Evolutionary conservation across 2,888 invertebrate species (phyloP), one percentile per base, ranked within the genome.

Genomic region (Lasioglossum morio): DNA sequence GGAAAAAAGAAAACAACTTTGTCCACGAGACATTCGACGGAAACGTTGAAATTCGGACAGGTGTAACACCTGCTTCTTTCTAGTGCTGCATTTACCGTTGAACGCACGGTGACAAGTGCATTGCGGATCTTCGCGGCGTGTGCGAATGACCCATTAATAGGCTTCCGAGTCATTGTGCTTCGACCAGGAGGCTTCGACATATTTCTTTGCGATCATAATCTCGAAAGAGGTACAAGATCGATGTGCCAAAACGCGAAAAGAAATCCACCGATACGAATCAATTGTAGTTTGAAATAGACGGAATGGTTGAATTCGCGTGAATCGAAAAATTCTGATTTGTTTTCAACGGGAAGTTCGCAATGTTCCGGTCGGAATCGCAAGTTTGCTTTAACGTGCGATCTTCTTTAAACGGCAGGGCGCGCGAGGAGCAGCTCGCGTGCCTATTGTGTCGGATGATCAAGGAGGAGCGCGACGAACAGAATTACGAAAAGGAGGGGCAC

Each of bases 391-490:
- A 63, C 63, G 63, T 14, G 63, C 63, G 63, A 16, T 63, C 63
- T 63, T 63, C 63, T 63, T 63, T 63, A 63, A 63, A 63, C 63
- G 53, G 63, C 63, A 27, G 14, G 30, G 27, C 63, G 63, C 30
- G 75, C 43, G 74, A 78, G 48, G 78, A 70, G 53, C 63, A 63
- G 30, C 30, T 63, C 63, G 63, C 63, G 63, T 63, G 63, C 63
- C 63, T 63, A 63, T 63, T 63, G 63, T 63, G 63, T 63, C 63
- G 63, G 16, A 30, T 63, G 63, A 63, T 63, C 63, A 63, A 63
- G 63, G n/a, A 63, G 63, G 30, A 63, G 63, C 30, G 63, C 63
- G 75, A 30, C 30, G 66, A 34, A 43, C 19, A 48, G 72, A 37
- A 30, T 16, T 16, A 72, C 63, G 63, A 63, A 30, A 30, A 7